These are phyloP conservation scores for Oreotrochilus melanogaster DNA, from an alignment of 2,113 vertebrate species.

Conservation along the genomic window DNA sequence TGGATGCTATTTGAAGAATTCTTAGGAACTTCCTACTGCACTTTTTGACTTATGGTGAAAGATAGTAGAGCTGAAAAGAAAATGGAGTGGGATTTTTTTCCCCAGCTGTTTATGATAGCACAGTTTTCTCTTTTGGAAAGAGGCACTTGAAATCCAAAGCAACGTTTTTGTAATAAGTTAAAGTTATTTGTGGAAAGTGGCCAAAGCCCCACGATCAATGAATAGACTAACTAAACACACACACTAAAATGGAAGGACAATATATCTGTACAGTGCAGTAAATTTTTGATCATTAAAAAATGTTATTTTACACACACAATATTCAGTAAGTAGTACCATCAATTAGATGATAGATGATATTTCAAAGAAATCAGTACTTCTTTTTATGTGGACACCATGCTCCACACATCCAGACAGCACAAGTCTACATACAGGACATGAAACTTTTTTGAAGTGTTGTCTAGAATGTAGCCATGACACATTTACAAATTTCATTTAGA, in stretches of 20 bases:
- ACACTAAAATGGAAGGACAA: conserved; percentile 18
- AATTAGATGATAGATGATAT: background rate
- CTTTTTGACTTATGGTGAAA: background rate
- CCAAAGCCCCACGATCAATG: background rate
- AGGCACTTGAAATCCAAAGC: conserved; percentile 19
- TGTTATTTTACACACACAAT: background rate
- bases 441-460: background rate
- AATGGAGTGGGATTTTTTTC: background rate
- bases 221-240: background rate
- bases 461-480: background rate
- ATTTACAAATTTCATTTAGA: background rate
- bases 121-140: conserved; percentile 13
- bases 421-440: background rate
- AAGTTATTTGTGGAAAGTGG: background rate
- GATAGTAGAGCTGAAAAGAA: background rate
- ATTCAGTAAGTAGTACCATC: background rate
- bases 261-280: conserved; percentile 12
- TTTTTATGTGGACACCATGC: background rate
- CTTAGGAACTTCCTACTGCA: background rate
- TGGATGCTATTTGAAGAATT: background rate
- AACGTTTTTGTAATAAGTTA: background rate
- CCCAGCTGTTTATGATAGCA: conserved; percentile 14
- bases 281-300: conserved; percentile 11
- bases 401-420: background rate
- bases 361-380: background rate